Evolutionary conservation across 92 coral and sea anemone species (phyloP).

Genomic region (Metridium senile): DNA sequence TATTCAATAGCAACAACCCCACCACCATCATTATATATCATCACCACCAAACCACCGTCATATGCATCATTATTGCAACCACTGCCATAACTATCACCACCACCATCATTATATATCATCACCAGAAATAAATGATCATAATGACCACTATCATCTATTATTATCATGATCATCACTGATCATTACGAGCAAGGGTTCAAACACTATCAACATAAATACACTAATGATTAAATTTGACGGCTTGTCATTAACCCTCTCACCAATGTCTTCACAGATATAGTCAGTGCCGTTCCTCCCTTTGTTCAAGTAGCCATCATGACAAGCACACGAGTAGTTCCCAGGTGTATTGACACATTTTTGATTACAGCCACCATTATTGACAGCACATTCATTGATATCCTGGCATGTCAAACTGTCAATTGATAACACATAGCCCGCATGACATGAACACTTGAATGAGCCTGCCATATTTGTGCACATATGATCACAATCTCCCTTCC

Average conservation of each 20-base stretch:
- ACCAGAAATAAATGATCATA: neutral
- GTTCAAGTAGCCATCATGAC: constrained; percentile 81
- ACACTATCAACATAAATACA: no score
- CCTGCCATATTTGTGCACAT: constrained; percentile 84
- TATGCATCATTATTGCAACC: neutral
- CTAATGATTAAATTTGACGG: no score
- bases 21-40: neutral
- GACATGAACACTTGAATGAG: constrained; percentile 94
- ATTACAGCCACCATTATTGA: constrained; percentile 80
- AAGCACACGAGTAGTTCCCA: constrained; percentile 69
- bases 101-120: neutral
- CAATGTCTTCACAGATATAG: constrained; percentile 86
- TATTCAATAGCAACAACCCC: neutral
- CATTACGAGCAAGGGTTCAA: no score
- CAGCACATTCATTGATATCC: constrained; percentile 80
- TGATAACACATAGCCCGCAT: constrained; percentile 63
- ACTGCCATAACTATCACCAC: neutral
- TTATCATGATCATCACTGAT: neutral
- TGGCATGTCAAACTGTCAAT: constrained; percentile 75
- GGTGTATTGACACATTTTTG: constrained; percentile 82
- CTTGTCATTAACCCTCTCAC: no score
- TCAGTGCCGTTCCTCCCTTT: constrained; percentile 78
- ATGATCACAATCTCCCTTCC: constrained; percentile 94
- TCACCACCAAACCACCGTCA: neutral
- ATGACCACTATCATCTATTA: no score